Evolutionary conservation across 2,797 vertebrate genomes (phyloP).

Genomic region (Pagetopsis macropterus): DNA sequence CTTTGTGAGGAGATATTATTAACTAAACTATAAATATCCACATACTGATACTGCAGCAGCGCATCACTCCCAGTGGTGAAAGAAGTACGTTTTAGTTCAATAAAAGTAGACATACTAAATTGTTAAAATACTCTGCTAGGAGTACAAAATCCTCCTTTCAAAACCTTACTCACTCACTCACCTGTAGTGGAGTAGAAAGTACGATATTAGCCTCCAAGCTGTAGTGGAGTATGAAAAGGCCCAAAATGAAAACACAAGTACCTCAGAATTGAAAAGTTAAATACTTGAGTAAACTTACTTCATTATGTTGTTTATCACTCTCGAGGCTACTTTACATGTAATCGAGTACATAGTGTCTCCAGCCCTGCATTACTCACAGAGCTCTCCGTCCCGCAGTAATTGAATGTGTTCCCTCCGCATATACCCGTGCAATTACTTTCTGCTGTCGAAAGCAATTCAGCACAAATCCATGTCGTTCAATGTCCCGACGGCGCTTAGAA

Average conservation of each 20-base stretch:
- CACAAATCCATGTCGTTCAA: slow-evolving; percentile 48
- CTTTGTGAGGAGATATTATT: neutral
- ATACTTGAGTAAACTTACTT: too few species aligned
- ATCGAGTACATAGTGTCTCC: neutral
- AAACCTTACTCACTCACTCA: too few species aligned
- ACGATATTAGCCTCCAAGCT: too few species aligned
- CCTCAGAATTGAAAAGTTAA: too few species aligned
- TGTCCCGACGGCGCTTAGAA: slow-evolving; percentile 19
- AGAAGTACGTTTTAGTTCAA: too few species aligned
- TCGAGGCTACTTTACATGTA: slow-evolving; percentile 16
- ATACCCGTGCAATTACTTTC: slow-evolving; percentile 52
- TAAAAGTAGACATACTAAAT: too few species aligned
- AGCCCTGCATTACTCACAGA: slow-evolving; percentile 26
- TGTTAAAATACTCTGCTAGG: too few species aligned
- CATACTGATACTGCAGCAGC: slow-evolving; percentile 3
- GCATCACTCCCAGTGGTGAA: too few species aligned
- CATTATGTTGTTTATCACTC: neutral
- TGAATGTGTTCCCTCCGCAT: slow-evolving; percentile 63
- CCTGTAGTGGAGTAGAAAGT: too few species aligned
- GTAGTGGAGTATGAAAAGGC: too few species aligned
- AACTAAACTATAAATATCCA: neutral
- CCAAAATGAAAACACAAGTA: too few species aligned
- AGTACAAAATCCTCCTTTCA: too few species aligned
- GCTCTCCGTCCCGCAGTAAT: slow-evolving; percentile 64
- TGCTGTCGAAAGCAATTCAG: slow-evolving; percentile 56